A percentile compares a stretch with the other conserved stretches of the same genome.
Evolutionary conservation across 2,113 vertebrate species (phyloP).

Genomic region (Mellivora capensis): DNA sequence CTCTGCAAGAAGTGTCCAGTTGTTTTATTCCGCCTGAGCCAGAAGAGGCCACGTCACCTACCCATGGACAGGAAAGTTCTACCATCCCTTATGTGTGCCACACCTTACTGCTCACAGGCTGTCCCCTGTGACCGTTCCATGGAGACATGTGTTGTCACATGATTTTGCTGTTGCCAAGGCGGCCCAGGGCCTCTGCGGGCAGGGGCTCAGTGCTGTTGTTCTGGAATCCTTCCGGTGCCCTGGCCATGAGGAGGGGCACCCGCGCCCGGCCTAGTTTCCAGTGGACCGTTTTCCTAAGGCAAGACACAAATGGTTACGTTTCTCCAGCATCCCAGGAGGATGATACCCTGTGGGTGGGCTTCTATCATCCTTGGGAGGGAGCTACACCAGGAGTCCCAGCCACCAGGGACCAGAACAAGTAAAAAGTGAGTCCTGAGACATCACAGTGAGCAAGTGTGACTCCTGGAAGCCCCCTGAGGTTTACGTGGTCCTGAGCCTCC

Average conservation of each 20-base stretch:
- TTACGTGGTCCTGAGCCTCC: neutral
- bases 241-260: conserved; percentile 8
- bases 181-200: conserved; percentile 32
- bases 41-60: conserved; percentile 10
- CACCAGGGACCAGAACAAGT: neutral
- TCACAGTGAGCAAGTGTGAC: neutral
- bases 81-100: neutral
- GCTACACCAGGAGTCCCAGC: neutral
- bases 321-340: neutral
- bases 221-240: neutral
- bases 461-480: neutral
- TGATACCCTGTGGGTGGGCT: accelerated
- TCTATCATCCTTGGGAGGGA: neutral
- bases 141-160: neutral
- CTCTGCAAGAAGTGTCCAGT: conserved; percentile 40
- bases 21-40: neutral
- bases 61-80: conserved; percentile 20
- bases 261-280: conserved; percentile 76
- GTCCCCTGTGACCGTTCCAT: neutral
- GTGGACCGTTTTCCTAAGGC: conserved; percentile 83
- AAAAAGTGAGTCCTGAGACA: neutral
- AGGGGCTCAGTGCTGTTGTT: conserved; percentile 40
- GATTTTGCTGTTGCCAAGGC: neutral
- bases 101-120: neutral
- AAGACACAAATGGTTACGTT: neutral